Conservation (phyloP, 64 coral and sea anemone species). For the Porites lutea region DNA sequence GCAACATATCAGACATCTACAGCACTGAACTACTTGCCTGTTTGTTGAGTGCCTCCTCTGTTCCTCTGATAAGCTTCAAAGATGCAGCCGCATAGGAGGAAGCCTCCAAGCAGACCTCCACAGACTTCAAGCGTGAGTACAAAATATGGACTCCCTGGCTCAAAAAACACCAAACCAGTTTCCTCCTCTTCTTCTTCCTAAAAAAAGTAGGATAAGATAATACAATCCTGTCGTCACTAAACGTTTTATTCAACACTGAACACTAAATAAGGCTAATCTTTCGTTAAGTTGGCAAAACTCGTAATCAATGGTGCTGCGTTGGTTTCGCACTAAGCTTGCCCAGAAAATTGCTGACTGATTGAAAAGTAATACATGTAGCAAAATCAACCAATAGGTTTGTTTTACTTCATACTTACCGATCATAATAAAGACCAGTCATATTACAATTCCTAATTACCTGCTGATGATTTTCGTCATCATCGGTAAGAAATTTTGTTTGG, state of each 20-base stretch:
- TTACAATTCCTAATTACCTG: not conserved
- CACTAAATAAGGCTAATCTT: too few species aligned
- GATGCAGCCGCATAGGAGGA: not conserved
- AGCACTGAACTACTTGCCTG: not conserved
- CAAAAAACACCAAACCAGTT: not conserved
- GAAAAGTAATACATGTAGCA: too few species aligned
- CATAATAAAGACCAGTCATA: too few species aligned
- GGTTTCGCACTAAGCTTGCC: too few species aligned
- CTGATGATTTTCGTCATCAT: not conserved
- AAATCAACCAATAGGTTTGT: too few species aligned
- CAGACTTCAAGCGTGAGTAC: not conserved
- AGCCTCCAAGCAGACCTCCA: not conserved
- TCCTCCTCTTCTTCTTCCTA: not conserved
- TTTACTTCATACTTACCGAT: too few species aligned
- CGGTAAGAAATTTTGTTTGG: constrained; percentile 5
- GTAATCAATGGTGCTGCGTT: too few species aligned
- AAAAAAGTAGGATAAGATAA: not conserved
- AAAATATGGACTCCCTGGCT: constrained; percentile 2
- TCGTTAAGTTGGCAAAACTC: too few species aligned
- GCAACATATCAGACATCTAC: too few species aligned
- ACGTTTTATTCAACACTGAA: too few species aligned
- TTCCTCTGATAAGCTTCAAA: not conserved
- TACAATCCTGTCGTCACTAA: too few species aligned
- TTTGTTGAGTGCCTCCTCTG: not conserved
- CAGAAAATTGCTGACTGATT: too few species aligned